A percentile compares a stretch with the other conserved stretches of the same genome.
These are phyloP conservation scores for Zenarchopterus dispar DNA, from an alignment of 2,797 vertebrate genomes.

Conservation along the genomic window DNA sequence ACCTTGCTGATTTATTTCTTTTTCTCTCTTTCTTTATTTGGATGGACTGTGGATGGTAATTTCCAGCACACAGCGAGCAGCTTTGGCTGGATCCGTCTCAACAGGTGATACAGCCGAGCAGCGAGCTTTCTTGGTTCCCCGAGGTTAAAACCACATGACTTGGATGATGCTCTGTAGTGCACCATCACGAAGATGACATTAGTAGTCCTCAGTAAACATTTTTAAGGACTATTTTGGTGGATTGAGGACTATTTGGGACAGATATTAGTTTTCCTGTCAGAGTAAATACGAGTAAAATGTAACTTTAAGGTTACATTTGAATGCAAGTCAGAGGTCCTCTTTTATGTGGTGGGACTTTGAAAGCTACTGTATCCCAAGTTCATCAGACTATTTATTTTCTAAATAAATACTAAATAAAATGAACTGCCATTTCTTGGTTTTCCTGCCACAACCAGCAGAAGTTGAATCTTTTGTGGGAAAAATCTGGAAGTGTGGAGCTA, in stretches of 20 bases:
- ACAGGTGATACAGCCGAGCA: neutral
- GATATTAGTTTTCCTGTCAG: neutral
- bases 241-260: neutral
- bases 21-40: too few relatives aligned
- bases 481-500: neutral
- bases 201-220: neutral
- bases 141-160: neutral
- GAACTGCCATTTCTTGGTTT: neutral
- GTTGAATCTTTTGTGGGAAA: neutral
- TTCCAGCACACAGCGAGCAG: too few relatives aligned
- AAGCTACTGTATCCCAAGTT: slow-evolving; percentile 25
- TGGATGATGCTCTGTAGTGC: neutral
- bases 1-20: too few relatives aligned
- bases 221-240: neutral
- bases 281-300: neutral
- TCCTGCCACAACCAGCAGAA: neutral
- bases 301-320: slow-evolving; percentile 10
- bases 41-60: neutral
- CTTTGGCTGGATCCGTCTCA: too few relatives aligned
- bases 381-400: too few relatives aligned
- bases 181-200: neutral
- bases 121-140: neutral
- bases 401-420: slow-evolving; percentile 3
- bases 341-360: neutral
- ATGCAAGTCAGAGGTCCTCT: slow-evolving; percentile 8